Conservation (phyloP, 2,113 vertebrate species). For the Clupea harengus region DNA sequence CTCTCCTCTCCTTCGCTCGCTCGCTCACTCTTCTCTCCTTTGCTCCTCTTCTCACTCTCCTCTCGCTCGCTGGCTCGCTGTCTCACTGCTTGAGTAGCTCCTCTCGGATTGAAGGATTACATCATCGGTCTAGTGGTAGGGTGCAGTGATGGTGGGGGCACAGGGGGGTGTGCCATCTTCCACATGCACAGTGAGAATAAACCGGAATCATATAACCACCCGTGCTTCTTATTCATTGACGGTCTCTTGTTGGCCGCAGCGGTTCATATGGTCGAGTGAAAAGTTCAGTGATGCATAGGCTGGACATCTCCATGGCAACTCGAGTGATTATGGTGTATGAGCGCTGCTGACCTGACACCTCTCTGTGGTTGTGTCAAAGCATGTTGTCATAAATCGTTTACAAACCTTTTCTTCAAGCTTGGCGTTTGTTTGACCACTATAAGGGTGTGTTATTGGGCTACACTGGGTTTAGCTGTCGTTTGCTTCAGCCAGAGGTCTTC, state of each 20-base stretch:
- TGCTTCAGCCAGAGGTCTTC: neutral
- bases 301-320: constrained; percentile 1
- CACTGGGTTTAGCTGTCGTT: neutral
- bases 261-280: neutral
- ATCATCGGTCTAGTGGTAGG: constrained; percentile 50
- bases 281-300: constrained; percentile 7
- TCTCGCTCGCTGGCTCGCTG: neutral
- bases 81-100: constrained; percentile 44
- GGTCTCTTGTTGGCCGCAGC: neutral
- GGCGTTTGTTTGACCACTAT: neutral
- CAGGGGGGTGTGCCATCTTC: neutral
- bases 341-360: neutral
- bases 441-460: neutral
- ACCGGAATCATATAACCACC: neutral
- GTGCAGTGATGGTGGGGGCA: constrained; percentile 10
- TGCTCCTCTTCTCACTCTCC: constrained; percentile 23
- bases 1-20: neutral
- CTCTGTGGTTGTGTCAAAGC: neutral
- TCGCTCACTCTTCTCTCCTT: constrained; percentile 29
- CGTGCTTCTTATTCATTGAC: neutral
- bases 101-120: constrained; percentile 59
- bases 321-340: neutral
- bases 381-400: neutral
- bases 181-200: neutral
- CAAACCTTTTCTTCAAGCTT: neutral